Evolutionary conservation across 2,888 invertebrate genomes (phyloP).

Genomic region (Atherix ibis): DNA sequence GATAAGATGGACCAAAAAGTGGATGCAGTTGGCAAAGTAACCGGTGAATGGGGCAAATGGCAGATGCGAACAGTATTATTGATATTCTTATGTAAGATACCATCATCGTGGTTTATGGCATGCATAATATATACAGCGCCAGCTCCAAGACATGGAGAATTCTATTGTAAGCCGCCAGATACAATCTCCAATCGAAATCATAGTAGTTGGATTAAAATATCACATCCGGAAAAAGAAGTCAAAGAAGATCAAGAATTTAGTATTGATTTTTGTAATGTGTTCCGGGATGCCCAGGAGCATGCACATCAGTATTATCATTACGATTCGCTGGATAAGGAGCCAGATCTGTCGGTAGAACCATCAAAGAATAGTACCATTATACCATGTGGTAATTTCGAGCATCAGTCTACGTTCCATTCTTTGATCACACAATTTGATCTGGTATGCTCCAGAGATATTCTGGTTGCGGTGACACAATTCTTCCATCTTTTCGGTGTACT

Average conservation of each 20-base stretch:
- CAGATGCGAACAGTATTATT: slow-evolving; percentile 32
- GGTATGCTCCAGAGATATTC: slow-evolving; percentile 33
- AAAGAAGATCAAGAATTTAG: slow-evolving; percentile 28
- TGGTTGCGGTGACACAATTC: slow-evolving; percentile 35
- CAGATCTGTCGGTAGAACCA: slow-evolving; percentile 26
- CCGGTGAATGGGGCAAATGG: slow-evolving; percentile 34
- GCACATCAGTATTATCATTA: slow-evolving; percentile 28
- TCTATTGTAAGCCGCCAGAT: slow-evolving; percentile 33
- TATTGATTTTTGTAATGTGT: slow-evolving; percentile 33
- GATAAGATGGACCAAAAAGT: slow-evolving; percentile 8
- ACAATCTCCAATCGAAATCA: slow-evolving; percentile 22
- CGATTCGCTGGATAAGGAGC: slow-evolving; percentile 21
- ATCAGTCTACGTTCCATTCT: slow-evolving; percentile 26
- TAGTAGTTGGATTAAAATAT: slow-evolving; percentile 30
- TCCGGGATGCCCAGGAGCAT: slow-evolving; percentile 29
- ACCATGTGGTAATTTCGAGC: slow-evolving; percentile 29
- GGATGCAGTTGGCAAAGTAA: slow-evolving; percentile 32
- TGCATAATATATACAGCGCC: slow-evolving; percentile 36
- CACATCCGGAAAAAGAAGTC: slow-evolving; percentile 31
- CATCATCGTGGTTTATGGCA: slow-evolving; percentile 37
- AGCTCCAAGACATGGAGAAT: slow-evolving; percentile 31
- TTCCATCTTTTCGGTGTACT: slow-evolving; percentile 36
- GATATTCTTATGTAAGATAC: slow-evolving; percentile 33
- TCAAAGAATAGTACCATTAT: slow-evolving; percentile 23
- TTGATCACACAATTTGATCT: slow-evolving; percentile 34